Evolutionary conservation across 2,113 vertebrate species (phyloP).

Genomic region (Colossoma macropomum): DNA sequence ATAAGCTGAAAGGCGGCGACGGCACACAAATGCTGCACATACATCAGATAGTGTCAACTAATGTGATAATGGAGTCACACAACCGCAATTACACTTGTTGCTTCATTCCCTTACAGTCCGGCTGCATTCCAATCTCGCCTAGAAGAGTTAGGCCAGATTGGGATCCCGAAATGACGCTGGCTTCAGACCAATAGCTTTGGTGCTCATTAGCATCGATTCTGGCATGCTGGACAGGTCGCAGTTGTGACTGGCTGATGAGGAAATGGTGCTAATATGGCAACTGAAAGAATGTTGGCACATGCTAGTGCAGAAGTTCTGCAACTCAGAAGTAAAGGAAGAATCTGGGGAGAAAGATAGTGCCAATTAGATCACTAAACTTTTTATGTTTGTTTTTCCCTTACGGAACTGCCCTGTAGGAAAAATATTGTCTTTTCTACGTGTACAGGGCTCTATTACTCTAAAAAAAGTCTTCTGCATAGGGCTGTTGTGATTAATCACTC

Average conservation of each 20-base stretch:
- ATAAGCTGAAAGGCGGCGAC: neutral
- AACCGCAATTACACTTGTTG: neutral
- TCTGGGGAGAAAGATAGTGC: neutral
- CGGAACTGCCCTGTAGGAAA: neutral
- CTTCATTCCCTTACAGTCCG: neutral
- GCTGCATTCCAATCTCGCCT: neutral
- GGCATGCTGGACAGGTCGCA: slow-evolving; percentile 17
- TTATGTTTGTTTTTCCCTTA: neutral
- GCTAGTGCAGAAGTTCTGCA: neutral
- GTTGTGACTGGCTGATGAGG: slow-evolving; percentile 35
- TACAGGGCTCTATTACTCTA: neutral
- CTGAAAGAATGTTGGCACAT: slow-evolving; percentile 24
- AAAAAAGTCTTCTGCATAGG: neutral
- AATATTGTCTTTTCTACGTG: neutral
- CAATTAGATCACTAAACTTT: slow-evolving; percentile 32
- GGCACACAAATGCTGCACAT: neutral
- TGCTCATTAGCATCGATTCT: slow-evolving; percentile 36
- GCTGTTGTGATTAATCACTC: too few relatives aligned
- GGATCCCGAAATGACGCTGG: neutral
- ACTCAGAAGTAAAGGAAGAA: neutral
- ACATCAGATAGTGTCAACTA: neutral
- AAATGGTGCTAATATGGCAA: slow-evolving; percentile 28
- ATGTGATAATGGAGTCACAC: neutral
- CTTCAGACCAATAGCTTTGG: neutral
- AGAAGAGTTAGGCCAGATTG: neutral